Evolutionary conservation across 1,140 invertebrate genomes (phyloP).

Genomic region (Drosophila pseudoobscura): DNA sequence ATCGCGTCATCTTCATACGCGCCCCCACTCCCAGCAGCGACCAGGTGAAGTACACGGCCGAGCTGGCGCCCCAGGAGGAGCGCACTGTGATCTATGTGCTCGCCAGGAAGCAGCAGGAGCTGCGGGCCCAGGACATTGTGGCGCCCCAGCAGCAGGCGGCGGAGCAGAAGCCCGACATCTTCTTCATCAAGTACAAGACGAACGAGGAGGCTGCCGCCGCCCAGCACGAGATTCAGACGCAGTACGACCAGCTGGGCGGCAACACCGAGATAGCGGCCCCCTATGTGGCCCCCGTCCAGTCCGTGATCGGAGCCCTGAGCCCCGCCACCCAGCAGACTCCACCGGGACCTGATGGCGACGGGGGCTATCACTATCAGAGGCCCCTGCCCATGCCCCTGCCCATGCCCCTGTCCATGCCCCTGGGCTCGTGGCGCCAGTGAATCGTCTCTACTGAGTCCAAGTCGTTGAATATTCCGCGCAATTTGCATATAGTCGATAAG

Average conservation of each 20-base stretch:
- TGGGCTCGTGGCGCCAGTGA: conserved; percentile 37
- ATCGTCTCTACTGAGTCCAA: conserved; percentile 9
- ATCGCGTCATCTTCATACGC: conserved; percentile 94
- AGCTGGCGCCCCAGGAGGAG: conserved; percentile 88
- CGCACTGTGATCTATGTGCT: conserved; percentile 93
- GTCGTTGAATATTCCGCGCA: conserved; percentile 36
- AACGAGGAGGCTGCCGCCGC: conserved; percentile 84
- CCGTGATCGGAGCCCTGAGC: conserved; percentile 59
- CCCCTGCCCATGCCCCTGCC: conserved; percentile 6
- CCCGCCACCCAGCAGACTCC: background rate
- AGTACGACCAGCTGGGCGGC: conserved; percentile 72
- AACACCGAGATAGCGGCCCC: conserved; percentile 63
- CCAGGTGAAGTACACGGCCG: conserved; percentile 86
- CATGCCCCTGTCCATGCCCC: conserved; percentile 2
- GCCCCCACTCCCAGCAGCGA: conserved; percentile 88
- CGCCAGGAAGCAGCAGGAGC: conserved; percentile 86
- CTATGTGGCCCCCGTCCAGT: conserved; percentile 59
- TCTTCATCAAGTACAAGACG: conserved; percentile 89
- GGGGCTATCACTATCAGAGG: conserved; percentile 51
- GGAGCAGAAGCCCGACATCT: conserved; percentile 88
- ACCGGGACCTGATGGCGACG: background rate
- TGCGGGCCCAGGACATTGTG: conserved; percentile 63
- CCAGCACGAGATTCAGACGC: conserved; percentile 73
- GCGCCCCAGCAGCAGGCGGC: conserved; percentile 82
- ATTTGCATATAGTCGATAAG: conserved; percentile 69